Base-by-base conservation (phyloP, 2,113 vertebrate species). In the Pleuronectes platessa region DNA sequence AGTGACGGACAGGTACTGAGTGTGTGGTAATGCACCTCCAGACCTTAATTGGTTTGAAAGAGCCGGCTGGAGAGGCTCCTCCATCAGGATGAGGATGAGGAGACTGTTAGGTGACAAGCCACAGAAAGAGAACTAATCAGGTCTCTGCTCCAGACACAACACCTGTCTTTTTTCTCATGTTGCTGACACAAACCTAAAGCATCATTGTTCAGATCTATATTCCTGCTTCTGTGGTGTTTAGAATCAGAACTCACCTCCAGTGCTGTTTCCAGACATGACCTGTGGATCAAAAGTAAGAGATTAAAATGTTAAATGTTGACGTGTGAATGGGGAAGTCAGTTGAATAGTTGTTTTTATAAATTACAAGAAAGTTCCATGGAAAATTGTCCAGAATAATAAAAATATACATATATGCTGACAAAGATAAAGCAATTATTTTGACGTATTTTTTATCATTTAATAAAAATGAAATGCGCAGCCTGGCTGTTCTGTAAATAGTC, bases 31-130 rank as follows among this genome's bases (percentile, higher is more conserved):
- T 86, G 71, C 87, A 89, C 82, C 79, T 86, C 79, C 79, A 81
- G 78, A 76, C 72, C 79, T 68, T 91, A 92, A 91, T 92, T 89
- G 88, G 85, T 88, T 86, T 85, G 85, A 91, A 92, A 78, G 88
- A 78, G 85, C 72, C 49, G 81, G 49, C 81, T 88, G 79, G 77
- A 86, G 88, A 90, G 88, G 82, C 88, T 90, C 88, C 68, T 88
- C 83, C 80, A 89, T 88, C 82, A 85, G 75, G 49, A 71, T 72
- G 79, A 61, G 76, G 85, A 85, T 82, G 88, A 85, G 79, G 77
- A 85, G 80, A 83, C 76, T 81, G 84, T 86, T 88, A 90, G 88
- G 82, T 91, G 91, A 87, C 88, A 83, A 72, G 85, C 75, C 71
- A 37, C 60, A 42, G 62, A 70, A 69, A 66, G 76, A 86, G 55